Base-by-base conservation (phyloP, 2,113 vertebrate species). In the Xyrauchen texanus region DNA sequence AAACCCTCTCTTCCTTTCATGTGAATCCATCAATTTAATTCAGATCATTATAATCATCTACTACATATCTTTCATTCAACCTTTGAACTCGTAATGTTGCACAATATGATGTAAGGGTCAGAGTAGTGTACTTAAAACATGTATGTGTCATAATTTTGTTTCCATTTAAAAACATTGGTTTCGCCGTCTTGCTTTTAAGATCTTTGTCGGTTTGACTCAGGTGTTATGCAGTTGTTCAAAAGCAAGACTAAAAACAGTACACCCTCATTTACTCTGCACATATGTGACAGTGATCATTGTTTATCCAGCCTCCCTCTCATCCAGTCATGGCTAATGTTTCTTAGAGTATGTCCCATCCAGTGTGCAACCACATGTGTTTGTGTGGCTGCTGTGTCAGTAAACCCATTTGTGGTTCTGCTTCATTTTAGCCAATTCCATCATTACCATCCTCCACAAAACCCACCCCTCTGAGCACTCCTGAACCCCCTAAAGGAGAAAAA, bases 361-460 rank as follows among this genome's bases (percentile, higher is more conserved):
- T 11, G 64, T 75, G 70, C 15, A 42, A 66, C 69, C 49, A 52
- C n/a, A 12, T 52, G n/a, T 11, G 34, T 66, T 47, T 75, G 55
- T 79, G 57, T 81, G 46, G 45, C 46, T 57, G 42, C 53, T 85
- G 79, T 85, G 58, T 82, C 68, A 76, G 83, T 87, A 87, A 93
- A 88, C 86, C 88, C 90, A 90, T 90, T 47, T 93, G 88, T 92
- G 87, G 79, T 88, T 92, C 88, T 93, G 87, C 70, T 81, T 90
- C 92, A 81, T 85, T 93, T 76, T 87, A 97, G 96, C 92, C 94
- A 78, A 90, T 90, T 85, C 89, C 93, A 84, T 88, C 86, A 81
- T 92, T 93, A 81, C 88, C 94, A 83, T 74, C 93, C 62, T 90
- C 92, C 87, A 83, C 93, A 87, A 98, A 95, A 90, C 87, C 91